phyloP scores from a whole-genome alignment of 2,888 invertebrate genomes.

The Cyclophora albipunctata region DNA sequence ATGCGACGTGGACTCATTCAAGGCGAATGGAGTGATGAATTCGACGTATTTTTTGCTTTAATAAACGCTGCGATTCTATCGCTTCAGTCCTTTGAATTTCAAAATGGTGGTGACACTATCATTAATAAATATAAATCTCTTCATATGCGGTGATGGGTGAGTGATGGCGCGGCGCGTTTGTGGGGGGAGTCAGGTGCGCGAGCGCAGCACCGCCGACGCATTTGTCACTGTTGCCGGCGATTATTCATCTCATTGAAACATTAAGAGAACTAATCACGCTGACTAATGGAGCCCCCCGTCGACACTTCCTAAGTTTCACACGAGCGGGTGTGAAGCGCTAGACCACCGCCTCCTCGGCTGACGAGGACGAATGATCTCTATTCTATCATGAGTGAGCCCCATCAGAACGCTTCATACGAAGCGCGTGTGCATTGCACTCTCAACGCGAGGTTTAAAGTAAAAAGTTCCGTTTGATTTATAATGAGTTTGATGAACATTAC shows the following conservation, averaged over 20 bases:
- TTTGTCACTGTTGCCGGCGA: constrained; percentile 72
- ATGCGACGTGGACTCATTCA: constrained; percentile 10
- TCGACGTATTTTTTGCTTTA: not conserved
- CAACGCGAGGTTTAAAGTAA: too few relatives aligned
- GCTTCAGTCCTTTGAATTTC: constrained; percentile 17
- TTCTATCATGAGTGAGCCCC: constrained; percentile 36
- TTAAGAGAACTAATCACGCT: constrained; percentile 73
- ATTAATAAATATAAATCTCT: constrained; percentile 71
- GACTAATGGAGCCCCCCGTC: constrained; percentile 75
- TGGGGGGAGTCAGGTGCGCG: constrained; percentile 63
- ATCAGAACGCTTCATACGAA: constrained; percentile 20
- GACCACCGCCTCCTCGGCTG: constrained; percentile 42
- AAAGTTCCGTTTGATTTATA: not conserved
- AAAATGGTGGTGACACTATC: constrained; percentile 41
- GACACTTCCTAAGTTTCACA: constrained; percentile 70
- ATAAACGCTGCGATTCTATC: constrained; percentile 10
- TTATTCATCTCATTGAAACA: constrained; percentile 75
- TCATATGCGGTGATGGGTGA: constrained; percentile 62
- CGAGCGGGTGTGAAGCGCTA: constrained; percentile 38
- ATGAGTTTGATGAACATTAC: too few relatives aligned
- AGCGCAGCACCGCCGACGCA: constrained; percentile 55
- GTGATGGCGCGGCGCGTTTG: constrained; percentile 63
- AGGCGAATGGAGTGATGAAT: constrained; percentile 8
- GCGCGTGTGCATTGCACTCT: not conserved
- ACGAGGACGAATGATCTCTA: constrained; percentile 49